Evolutionary conservation across 2,113 vertebrate species (phyloP).

Genomic region (rat (Rattus norvegicus)): DNA sequence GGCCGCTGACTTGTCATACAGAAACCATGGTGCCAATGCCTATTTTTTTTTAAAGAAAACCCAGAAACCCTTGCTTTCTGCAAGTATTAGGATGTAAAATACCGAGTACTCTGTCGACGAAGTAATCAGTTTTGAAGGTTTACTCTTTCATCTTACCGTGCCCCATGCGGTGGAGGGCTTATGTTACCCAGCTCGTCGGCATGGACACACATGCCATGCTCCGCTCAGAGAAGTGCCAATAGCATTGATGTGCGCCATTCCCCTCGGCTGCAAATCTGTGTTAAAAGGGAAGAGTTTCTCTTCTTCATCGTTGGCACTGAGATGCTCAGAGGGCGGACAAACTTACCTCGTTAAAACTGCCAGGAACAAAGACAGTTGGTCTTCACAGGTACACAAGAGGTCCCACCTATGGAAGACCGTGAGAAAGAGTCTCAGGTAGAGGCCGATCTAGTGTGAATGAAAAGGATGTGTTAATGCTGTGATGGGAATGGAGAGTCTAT

Average conservation of each 20-base stretch:
- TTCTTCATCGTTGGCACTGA: neutral
- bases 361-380: slow-evolving; percentile 33
- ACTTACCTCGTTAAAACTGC: neutral
- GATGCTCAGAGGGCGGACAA: neutral
- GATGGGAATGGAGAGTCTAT: neutral
- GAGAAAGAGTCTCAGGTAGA: neutral
- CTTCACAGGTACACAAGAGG: neutral
- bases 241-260: no score
- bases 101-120: neutral
- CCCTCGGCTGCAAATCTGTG: neutral
- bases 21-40: neutral
- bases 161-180: neutral
- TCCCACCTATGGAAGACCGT: neutral
- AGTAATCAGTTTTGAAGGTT: slow-evolving; percentile 7
- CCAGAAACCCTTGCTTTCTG: neutral
- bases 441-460: neutral
- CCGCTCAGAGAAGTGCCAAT: neutral
- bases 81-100: neutral
- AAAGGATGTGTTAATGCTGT: neutral
- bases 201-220: neutral
- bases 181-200: neutral
- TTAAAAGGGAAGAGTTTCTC: slow-evolving; percentile 1
- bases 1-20: neutral
- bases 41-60: neutral
- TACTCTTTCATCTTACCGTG: neutral